These are phyloP conservation scores for Dasysyrphus albostriatus DNA, from an alignment of 2,888 invertebrate species.

Conservation along the genomic window DNA sequence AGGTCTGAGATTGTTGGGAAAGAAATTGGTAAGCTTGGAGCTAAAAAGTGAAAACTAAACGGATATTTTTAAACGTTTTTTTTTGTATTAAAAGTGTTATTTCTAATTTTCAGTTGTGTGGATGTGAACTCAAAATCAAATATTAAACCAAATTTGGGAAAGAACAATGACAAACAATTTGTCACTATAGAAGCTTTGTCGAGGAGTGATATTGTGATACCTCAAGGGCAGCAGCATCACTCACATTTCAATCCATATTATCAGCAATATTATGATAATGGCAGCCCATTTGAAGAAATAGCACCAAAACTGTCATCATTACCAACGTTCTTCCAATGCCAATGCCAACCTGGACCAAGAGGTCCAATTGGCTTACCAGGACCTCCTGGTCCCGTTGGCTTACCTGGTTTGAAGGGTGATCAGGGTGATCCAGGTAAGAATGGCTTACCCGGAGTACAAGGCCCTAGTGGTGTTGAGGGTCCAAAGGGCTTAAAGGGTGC, in stretches of 20 bases:
- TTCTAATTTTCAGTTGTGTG: constrained; percentile 10
- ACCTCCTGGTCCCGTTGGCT: constrained; percentile 34
- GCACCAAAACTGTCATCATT: not conserved
- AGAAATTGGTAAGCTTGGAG: constrained; percentile 2
- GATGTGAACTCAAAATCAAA: not conserved
- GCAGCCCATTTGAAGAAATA: not conserved
- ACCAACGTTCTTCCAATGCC: not conserved
- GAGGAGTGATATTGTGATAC: not conserved
- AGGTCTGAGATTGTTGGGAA: not conserved
- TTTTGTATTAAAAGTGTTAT: constrained; percentile 16
- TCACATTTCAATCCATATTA: not conserved
- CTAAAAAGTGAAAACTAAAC: not conserved
- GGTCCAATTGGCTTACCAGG: constrained; percentile 51
- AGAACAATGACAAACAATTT: not conserved
- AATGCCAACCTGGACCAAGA: constrained; percentile 21
- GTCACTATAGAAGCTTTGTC: not conserved
- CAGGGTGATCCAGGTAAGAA: constrained; percentile 4
- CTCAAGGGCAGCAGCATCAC: no score
- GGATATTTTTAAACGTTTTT: constrained; percentile 4
- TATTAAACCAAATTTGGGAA: not conserved
- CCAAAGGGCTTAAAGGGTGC: not conserved
- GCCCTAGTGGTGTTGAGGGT: not conserved
- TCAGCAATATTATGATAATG: not conserved
- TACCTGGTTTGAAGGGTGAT: constrained; percentile 18
- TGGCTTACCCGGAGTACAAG: not conserved